Base-by-base conservation (phyloP, 2,113 vertebrate genomes). In the Amphiprion ocellaris region DNA sequence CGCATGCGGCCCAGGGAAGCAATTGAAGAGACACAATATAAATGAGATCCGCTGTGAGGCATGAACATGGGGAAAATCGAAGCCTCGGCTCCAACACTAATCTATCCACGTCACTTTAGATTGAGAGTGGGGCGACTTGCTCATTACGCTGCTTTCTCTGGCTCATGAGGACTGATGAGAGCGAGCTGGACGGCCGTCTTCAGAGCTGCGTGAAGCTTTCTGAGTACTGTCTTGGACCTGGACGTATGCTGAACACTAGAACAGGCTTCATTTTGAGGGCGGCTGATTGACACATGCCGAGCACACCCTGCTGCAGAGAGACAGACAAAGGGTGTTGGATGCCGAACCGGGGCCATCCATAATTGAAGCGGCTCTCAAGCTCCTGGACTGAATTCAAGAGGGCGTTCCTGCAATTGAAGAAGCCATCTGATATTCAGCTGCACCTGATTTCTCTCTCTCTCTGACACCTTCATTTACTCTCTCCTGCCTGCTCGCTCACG, bases 61-160 rank as follows among this genome's bases (percentile, higher is more conserved):
- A 82, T 47, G 70, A 64, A 30, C 39, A 12, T 2, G 30, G 66
- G 65, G 75, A 71, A 89, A 86, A 92, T 87, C 81, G 53, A 89
- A 87, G 84, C 46, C 46, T 75, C 21, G 5, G 26, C 74, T 39
- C 26, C 87, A 75, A 67, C 77, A 74, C 55, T 39, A 74, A 87
- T 87, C 69, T 52, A 44, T 84, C 79, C 16, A 0, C 53, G 85
- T 90, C 90, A 84, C 59, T 81, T 68, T 8, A 81, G 79, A 89
- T 66, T 60, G 77, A 70, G 74, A 72, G 68, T 19, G 60, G 79
- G 9, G 17, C 26, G 24, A 16, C 9, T 71, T 41, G 47, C 77
- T 86, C 81, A 83, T 87, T 83, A 85, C 76, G 1, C 33, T 47
- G 65, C 74, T 69, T 55, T 76, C 74, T 65, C 47, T 14, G 75